Conservation (phyloP, 2,113 vertebrate species). For the Heliornis fulica region DNA sequence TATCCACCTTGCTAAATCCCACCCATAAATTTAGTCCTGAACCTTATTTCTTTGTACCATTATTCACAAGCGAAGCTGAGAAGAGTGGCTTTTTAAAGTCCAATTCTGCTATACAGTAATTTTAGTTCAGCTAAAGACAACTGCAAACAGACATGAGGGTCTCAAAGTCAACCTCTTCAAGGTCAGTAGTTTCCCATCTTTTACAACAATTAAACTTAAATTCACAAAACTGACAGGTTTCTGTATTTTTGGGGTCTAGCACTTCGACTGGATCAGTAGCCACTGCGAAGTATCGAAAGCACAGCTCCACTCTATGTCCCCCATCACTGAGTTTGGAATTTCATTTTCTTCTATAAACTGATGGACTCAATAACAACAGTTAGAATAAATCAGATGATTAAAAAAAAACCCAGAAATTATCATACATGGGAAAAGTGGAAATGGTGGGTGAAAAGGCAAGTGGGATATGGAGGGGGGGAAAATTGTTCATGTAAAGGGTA, state of each 20-base stretch:
- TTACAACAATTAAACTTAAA: background rate
- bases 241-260: background rate
- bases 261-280: background rate
- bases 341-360: background rate
- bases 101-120: background rate
- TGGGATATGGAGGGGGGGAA: background rate
- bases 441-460: background rate
- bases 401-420: background rate
- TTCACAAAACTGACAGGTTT: background rate
- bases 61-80: background rate
- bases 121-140: background rate
- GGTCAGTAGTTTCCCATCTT: conserved; percentile 16
- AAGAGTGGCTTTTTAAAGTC: background rate
- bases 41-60: background rate
- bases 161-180: conserved; percentile 22
- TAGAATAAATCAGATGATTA: background rate
- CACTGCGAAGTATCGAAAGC: background rate
- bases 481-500: conserved; percentile 31
- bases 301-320: background rate
- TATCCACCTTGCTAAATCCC: background rate
- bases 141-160: conserved; percentile 22
- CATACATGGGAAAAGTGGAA: background rate
- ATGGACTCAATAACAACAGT: background rate
- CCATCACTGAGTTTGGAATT: background rate
- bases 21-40: background rate